These are phyloP conservation scores for Coronaproctus castanopsis DNA, from an alignment of 2,888 invertebrate genomes.

Conservation along the genomic window DNA sequence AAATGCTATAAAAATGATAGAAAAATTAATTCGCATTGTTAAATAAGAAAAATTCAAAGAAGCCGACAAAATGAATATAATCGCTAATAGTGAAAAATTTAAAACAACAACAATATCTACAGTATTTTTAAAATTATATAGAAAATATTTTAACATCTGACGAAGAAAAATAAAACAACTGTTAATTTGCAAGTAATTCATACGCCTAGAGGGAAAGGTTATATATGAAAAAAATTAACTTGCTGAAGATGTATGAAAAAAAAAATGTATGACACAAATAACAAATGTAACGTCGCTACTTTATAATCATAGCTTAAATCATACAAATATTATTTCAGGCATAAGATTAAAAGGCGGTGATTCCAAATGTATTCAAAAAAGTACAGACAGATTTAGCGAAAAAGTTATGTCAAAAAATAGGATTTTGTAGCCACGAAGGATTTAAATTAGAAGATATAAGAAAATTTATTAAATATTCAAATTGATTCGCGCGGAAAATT, in stretches of 20 bases:
- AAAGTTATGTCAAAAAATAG: background rate
- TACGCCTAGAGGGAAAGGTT: background rate
- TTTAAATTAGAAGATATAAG: background rate
- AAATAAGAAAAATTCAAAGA: background rate
- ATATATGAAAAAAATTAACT: background rate
- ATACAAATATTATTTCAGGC: background rate
- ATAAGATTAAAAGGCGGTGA: background rate
- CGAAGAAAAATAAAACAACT: background rate
- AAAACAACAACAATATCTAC: background rate
- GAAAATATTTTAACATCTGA: background rate
- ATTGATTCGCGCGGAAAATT: background rate
- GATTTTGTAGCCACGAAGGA: background rate
- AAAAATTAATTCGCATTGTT: no score
- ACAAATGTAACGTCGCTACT: background rate
- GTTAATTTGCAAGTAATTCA: background rate
- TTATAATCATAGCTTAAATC: background rate
- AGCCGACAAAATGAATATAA: background rate
- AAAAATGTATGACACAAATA: background rate
- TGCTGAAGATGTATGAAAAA: background rate
- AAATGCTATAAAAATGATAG: no score
- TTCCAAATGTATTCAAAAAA: background rate
- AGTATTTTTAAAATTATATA: background rate
- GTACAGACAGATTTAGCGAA: background rate
- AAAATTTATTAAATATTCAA: background rate
- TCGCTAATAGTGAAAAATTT: background rate